Evolutionary conservation across 2,797 vertebrate genomes (phyloP), one percentile per base, ranked within the genome.

Genomic region (Chelonia mydas): DNA sequence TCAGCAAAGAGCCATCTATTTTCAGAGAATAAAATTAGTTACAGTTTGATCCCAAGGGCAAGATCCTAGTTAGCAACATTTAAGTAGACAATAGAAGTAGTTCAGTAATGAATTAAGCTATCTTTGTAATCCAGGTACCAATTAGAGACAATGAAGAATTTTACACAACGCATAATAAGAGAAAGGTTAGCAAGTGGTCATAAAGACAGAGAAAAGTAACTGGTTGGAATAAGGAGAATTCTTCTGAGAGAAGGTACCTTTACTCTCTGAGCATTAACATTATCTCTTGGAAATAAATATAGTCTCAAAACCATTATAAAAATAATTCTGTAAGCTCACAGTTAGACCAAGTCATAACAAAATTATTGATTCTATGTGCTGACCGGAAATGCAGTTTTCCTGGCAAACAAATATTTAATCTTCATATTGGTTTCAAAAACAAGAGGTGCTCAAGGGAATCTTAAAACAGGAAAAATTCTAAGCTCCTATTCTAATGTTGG

Each of bases 291-390:
- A 83, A 83, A 19, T 41, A 4, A 88, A 83, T 33, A 50, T 25
- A 51, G 59, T 68, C 37, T 93, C 86, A 89, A 31, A 84, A 15
- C 7, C 59, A 59, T 21, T 6, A 57, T 51, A n/a, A 78, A 93
- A 91, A 86, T 88, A 47, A 83, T 76, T 50, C 85, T 10, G 49
- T 25, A 27, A 41, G 49, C 19, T 94, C 31, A 28, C 31, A 91
- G 90, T 3, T 68, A 6, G 1, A 87, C 19, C 81, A 95, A 95
- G 25, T 89, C 51, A 23, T 83, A 88, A 90, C 33, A 95, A 81
- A 68, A 84, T 91, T 91, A 41, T 83, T 89, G 95, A 95, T 41
- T n/a, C 78, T 37, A 61, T 91, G 28, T 59, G 65, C 15, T 92
- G 78, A 77, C 13, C 61, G 68, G 87, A 91, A 97, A 89, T 81